Evolutionary conservation across 1,140 invertebrate species (phyloP), one percentile per base, ranked within the genome.

Genomic region (Diorhabda elongata): DNA sequence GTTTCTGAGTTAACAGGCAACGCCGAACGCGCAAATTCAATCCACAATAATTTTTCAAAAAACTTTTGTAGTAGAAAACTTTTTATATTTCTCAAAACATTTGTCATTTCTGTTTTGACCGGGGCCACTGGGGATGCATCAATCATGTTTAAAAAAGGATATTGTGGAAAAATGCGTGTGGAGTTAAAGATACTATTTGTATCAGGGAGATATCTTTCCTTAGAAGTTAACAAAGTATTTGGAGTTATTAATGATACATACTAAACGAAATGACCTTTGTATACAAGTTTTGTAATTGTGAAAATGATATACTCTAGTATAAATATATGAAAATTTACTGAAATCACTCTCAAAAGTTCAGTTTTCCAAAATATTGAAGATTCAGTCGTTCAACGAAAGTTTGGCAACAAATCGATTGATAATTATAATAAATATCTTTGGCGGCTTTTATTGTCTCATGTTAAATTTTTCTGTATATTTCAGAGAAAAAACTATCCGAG

Each of bases 61-160:
- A 77, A 77, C 75, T 75, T 78, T 78, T 76, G 72, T 77, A 70
- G 71, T 71, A 66, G 70, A 71, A 71, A 76, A 75, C 68, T 77
- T 77, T 75, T 73, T 71, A 70, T 76, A 73, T 77, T 77, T 76
- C 44, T 69, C 45, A 66, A 69, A 68, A 72, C 73, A 76, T 77
- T 77, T 77, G 76, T 77, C 76, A 77, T 77, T 76, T 73, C 72
- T 72, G 75, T 78, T 78, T 78, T 78, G 76, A 78, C 74, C 74
- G 68, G 63, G 68, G 41, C 57, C 64, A 66, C 74, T 9, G 41
- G 73, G 75, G 76, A 73, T 44, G 64, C 68, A 78, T 78, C 75
- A 67, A 76, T 77, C 72, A 77, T 68, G 45, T 68, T 68, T 58
- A 58, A 65, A 65, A 65, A 58, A 43, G 59, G 59, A 52, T 52